phyloP scores from a whole-genome alignment of 1,140 invertebrate species.

The Microplitis mediator region DNA sequence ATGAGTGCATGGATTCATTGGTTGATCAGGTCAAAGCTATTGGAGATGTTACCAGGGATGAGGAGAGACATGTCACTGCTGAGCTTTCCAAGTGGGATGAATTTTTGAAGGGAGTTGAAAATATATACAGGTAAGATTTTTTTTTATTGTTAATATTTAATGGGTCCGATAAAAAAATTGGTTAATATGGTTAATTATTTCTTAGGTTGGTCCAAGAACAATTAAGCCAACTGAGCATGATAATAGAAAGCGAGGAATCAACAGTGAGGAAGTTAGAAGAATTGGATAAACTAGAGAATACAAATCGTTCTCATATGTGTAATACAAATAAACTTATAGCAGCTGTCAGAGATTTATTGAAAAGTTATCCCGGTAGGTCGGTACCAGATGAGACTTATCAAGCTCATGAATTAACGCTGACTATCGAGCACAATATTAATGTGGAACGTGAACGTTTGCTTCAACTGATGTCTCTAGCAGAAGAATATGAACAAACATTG shows the following conservation, averaged over 20 bases:
- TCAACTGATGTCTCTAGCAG: slow-evolving; percentile 74
- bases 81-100: slow-evolving; percentile 73
- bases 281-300: slow-evolving; percentile 70
- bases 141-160: too few species aligned
- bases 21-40: slow-evolving; percentile 60
- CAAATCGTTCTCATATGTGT: slow-evolving; percentile 63
- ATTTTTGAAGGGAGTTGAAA: slow-evolving; percentile 68
- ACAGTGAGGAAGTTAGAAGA: slow-evolving; percentile 69
- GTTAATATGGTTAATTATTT: neutral
- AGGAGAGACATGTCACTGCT: slow-evolving; percentile 65
- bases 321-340: slow-evolving; percentile 63
- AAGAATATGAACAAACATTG: slow-evolving; percentile 85
- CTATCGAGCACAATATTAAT: slow-evolving; percentile 71
- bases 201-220: slow-evolving; percentile 54
- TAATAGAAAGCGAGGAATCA: slow-evolving; percentile 67
- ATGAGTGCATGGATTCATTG: slow-evolving; percentile 58
- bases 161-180: too few species aligned
- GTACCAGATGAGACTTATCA: slow-evolving; percentile 71
- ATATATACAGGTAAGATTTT: slow-evolving; percentile 56
- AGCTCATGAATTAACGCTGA: slow-evolving; percentile 70
- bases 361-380: slow-evolving; percentile 69
- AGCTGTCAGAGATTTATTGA: slow-evolving; percentile 63
- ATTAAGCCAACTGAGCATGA: slow-evolving; percentile 62
- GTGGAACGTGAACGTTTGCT: slow-evolving; percentile 76
- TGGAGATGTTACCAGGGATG: slow-evolving; percentile 61